Percentiles rank a stretch among this genome's conserved stretches.
phyloP scores from a whole-genome alignment of 2,797 vertebrate genomes.

The Holocentrus rufus region DNA sequence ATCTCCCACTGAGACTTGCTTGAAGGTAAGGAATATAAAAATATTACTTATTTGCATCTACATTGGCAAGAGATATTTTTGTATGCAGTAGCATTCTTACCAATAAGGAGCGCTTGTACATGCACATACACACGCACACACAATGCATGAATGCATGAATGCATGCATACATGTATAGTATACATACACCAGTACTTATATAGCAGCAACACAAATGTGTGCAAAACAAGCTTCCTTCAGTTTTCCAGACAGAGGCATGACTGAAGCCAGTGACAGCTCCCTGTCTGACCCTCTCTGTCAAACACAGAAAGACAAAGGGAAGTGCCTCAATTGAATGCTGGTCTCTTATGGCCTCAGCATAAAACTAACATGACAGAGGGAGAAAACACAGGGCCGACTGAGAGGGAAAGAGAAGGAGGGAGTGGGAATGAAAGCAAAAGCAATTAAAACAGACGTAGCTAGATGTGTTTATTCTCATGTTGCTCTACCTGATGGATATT shows the following conservation, averaged over 20 bases:
- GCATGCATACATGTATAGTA: too few relatives aligned
- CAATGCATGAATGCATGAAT: too few relatives aligned
- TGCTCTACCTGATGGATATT: conserved; percentile 52
- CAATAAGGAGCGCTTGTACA: not conserved
- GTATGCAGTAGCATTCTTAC: not conserved
- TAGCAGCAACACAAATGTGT: too few relatives aligned
- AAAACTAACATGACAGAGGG: conserved; percentile 44
- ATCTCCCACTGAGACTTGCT: conserved; percentile 57
- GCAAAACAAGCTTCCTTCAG: not conserved
- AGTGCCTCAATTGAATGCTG: conserved; percentile 31
- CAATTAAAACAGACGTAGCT: conserved; percentile 49
- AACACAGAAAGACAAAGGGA: conserved; percentile 23
- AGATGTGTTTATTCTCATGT: conserved; percentile 64
- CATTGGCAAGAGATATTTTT: conserved; percentile 53
- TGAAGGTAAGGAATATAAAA: conserved; percentile 58
- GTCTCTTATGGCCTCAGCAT: conserved; percentile 29
- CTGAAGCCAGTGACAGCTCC: conserved; percentile 22
- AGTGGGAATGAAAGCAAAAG: conserved; percentile 14
- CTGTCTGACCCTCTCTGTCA: conserved; percentile 25
- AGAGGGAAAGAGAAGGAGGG: conserved; percentile 28
- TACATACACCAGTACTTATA: too few relatives aligned
- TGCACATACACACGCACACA: conserved; percentile 12
- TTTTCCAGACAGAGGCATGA: conserved; percentile 15
- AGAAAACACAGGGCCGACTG: conserved; percentile 40
- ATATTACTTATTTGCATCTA: conserved; percentile 65